Evolutionary conservation across 2,888 invertebrate genomes (phyloP), one percentile per base, ranked within the genome.

Genomic region (Onchidella celtica): DNA sequence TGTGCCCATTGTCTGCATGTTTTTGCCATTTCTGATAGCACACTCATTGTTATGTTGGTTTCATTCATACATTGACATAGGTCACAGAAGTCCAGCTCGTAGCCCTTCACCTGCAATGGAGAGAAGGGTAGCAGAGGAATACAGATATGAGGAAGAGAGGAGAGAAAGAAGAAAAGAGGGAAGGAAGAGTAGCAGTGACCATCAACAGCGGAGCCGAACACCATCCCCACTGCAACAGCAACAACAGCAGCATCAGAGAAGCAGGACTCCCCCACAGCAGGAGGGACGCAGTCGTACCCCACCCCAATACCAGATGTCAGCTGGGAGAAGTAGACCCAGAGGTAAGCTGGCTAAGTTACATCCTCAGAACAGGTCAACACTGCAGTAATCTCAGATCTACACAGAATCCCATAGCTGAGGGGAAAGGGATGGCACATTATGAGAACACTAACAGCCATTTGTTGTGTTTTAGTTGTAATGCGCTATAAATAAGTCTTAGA

Each of bases 211-310:
- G 27, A 76, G 76, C 36, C 32, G 78, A 38, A 70, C 69, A 17
- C 78, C 69, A 38, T 24, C 75, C 11, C 75, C 63, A 75, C 63
- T n/a, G n/a, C n/a, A n/a, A n/a, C n/a, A n/a, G n/a, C n/a, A n/a
- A n/a, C n/a, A n/a, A n/a, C n/a, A 40, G 40, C 65, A 75, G 73
- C 55, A 73, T 55, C 24, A 3, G 38, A 78, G 78, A 70, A 55
- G 17, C n/a, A 61, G 61, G 29, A 61, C 55, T 4, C 32, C 55
- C 47, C 34, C 47, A 0, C 75, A 75, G 11, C 63, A 1, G 17
- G 32, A 32, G 0, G 17, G 36, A 14, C 59, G 21, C 2, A 66
- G 66, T 29, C n/a, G 32, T 32, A 29, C 21, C 17, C 65, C 27
- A 32, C 57, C 17, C 11, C 66, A 68, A 34, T 38, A 27, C 17